Evolutionary conservation across 2,888 invertebrate genomes (phyloP), one percentile per base, ranked within the genome.

Genomic region (Lasiommata megera): DNA sequence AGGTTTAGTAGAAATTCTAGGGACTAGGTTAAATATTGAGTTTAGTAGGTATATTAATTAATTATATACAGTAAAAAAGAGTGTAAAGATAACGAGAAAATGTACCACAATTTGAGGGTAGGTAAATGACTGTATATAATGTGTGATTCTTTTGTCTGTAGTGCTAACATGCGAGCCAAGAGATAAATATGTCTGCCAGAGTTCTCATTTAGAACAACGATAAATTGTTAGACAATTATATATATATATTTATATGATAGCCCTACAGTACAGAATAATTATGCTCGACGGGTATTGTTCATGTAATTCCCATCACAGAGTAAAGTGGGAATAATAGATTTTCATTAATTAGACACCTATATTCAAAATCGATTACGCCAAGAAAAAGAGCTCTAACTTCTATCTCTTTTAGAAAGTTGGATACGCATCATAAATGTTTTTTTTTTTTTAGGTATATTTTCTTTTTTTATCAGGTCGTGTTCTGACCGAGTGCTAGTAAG

Each of bases 11-110:
- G 54, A 46, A 63, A 50, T 40, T 60, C 51, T 58, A 62, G 54
- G 52, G 51, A 18, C 57, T 58, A 62, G 60, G 60, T 58, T 62
- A 56, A 44, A 64, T 58, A 54, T 56, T 58, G 46, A 36, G 31
- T 47, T 56, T 47, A n/a, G n/a, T n/a, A n/a, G n/a, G n/a, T n/a
- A n/a, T 51, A 53, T 34, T 44, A 57, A 37, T 47, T 60, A 47
- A 38, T 34, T 54, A 48, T 56, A 53, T 61, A 64, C 54, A 64
- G 55, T 63, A 60, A 44, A 59, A 62, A 58, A 56, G 56, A 31
- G 51, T 53, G 66, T 56, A 56, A 50, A 61, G 47, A 48, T 59
- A 41, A 47, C 41, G 38, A 41, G 48, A 59, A 41, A 56, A 23
- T 16, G 34, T 48, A 53, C 54, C 58, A 55, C 54, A 40, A 7